Evolutionary conservation across 2,797 vertebrate species (phyloP), one percentile per base, ranked within the genome.

Genomic region (Hafferia zeledoni): DNA sequence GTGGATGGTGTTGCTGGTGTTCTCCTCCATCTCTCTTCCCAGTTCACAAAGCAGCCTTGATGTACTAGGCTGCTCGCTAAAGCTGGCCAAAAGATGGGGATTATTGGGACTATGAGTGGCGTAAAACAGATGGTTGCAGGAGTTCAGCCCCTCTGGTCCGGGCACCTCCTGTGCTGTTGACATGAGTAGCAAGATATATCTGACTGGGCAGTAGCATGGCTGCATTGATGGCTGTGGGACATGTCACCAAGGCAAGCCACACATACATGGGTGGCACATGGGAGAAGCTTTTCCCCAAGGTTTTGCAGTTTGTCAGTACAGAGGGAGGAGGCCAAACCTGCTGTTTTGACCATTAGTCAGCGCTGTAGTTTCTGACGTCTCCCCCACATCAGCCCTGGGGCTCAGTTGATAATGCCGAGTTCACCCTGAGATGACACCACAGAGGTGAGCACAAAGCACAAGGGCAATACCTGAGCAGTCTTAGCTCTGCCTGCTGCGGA

Each of bases 201-300:
- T 55, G 31, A 28, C 23, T 43, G 65, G 72, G 28, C 70, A 75
- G 10, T 41, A 43, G 25, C 1, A 0, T 1, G 11, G 30, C 20
- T 53, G 43, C 64, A 30, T 1, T 41, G 49, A 37, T 80, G 80
- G 17, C 60, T 68, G 41, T 19, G 55, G 63, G 41, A 70, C 25
- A 3, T 0, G 2, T 52, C 71, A 61, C 55, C 47, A 33, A 25
- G 33, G 57, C 27, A 69, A 61, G 71, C 39, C 61, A 22, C 13
- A 22, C n/a, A 2, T 2, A 22, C 13, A 23, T 49, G 59, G 24
- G 49, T 81, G 53, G 53, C 18, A 31, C 12, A 13, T 0, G 1
- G 31, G 16, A 55, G 24, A 17, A 17, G 19, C 44, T 68, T 78
- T 64, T 20, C 49, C 22, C 12, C 20, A 20, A 11, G 50, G 59